A percentile compares a stretch with the other conserved stretches of the same genome.
Conservation (phyloP, 2,797 vertebrate genomes). For the Galago senegalensis region DNA sequence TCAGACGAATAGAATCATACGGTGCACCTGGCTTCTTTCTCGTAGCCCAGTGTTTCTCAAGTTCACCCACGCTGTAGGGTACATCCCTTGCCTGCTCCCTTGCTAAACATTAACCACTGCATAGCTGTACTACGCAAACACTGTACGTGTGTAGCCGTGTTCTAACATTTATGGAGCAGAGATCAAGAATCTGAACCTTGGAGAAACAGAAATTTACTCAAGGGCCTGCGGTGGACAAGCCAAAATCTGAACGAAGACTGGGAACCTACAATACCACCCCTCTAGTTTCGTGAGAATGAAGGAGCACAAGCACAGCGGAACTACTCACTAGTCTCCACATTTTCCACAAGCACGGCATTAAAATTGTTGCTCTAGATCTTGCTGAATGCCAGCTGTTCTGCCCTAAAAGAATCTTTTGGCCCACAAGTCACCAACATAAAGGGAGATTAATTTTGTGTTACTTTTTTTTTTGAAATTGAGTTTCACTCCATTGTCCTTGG, state of each 20-base stretch:
- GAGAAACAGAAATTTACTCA: neutral
- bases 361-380: neutral
- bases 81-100: neutral
- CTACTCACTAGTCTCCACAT: neutral
- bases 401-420: neutral
- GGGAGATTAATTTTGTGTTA: neutral
- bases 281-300: neutral
- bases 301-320: neutral
- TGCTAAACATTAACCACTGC: neutral
- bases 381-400: neutral
- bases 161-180: neutral
- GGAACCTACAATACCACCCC: neutral
- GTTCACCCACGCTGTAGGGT: neutral
- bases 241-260: neutral
- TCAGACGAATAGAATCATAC: neutral
- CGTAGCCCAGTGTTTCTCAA: neutral
- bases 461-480: neutral
- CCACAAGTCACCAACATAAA: neutral
- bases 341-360: neutral
- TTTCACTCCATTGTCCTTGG: too few relatives aligned
- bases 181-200: neutral
- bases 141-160: fast-evolving
- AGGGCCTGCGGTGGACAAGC: neutral
- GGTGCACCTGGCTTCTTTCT: neutral
- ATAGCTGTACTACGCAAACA: neutral